Percentiles rank a stretch among this genome's conserved stretches.
phyloP scores from a whole-genome alignment of 2,113 vertebrate species.

The Promerops cafer region DNA sequence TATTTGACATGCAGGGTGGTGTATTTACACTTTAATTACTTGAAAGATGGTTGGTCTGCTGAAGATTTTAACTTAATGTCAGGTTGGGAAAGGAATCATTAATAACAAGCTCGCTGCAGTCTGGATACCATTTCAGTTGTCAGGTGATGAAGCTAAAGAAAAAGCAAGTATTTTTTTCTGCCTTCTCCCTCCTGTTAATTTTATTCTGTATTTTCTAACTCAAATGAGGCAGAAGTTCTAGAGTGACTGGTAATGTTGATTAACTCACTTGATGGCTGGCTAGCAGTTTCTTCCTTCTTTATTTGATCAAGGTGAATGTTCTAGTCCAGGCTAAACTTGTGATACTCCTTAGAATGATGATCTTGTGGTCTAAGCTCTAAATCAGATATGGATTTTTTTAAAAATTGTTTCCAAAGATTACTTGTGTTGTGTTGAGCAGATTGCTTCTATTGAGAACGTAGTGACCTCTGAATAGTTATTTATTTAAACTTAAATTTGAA shows the following conservation, averaged over 20 bases:
- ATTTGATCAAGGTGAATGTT: not conserved
- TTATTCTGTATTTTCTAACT: not conserved
- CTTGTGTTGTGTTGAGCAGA: not conserved
- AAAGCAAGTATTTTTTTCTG: not conserved
- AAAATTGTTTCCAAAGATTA: not conserved
- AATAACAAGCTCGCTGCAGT: not conserved
- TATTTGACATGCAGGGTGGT: not conserved
- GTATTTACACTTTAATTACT: not conserved
- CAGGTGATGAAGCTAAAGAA: not conserved
- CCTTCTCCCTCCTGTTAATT: not conserved
- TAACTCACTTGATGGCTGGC: not conserved
- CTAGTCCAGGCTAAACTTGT: not conserved
- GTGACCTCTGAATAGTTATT: not conserved
- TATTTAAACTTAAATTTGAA: not conserved
- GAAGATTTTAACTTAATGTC: not conserved
- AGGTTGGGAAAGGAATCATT: not conserved
- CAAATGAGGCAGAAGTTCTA: not conserved
- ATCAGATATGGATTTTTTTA: not conserved
- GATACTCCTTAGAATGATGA: not conserved
- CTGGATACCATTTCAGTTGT: not conserved
- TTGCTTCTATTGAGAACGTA: not conserved
- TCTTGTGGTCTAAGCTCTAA: not conserved
- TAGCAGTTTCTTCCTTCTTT: not conserved
- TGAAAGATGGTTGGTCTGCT: not conserved
- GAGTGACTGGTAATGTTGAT: not conserved